Evolutionary conservation across 2,113 vertebrate species (phyloP), one percentile per base, ranked within the genome.

Genomic region (Misgurnus mizolepis): DNA sequence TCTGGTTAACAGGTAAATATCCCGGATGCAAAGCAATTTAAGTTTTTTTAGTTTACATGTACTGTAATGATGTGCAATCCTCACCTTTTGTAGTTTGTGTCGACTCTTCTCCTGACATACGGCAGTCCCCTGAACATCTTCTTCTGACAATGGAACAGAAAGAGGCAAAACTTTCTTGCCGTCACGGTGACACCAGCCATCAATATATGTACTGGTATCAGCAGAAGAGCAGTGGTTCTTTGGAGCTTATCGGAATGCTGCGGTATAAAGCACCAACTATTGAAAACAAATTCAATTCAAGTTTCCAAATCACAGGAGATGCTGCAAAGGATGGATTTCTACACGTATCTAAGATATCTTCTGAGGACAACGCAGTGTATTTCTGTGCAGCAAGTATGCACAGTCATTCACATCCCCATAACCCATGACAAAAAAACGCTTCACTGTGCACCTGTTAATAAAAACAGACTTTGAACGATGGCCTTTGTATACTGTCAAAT

Each of bases 301-400:
- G 78, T 18, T 84, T 84, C 40, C 64, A n/a, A 14, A 65, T 81
- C 43, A 27, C 65, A 39, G 85, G 85, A 61, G 60, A 85, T 15
- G 22, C 83, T 2, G 62, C 15, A 53, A 9, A 1, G 1, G 76
- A 83, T 17, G 85, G 22, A 34, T 68, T 56, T 40, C 72, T 85
- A n/a, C 1, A 71, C 12, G 80, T 83, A 40, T 80, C 81, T 14
- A 45, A 34, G 17, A 67, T 80, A 17, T 18, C 15, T 22, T 2
- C 12, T n/a, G 17, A n/a, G 10, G 84, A 83, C 83, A 82, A 75
- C 6, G 87, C 80, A 0, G 49, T 86, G 14, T 91, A 90, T 67
- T 89, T 85, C 81, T 90, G 90, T 88, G 87, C 89, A 81, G 88
- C 88, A 1, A 80, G 83, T 0, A 61, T 49, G 71, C 90, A 91